A percentile compares a stretch with the other conserved stretches of the same genome.
Conservation (phyloP, 2,888 invertebrate genomes). For the Dendrolimus pini region DNA sequence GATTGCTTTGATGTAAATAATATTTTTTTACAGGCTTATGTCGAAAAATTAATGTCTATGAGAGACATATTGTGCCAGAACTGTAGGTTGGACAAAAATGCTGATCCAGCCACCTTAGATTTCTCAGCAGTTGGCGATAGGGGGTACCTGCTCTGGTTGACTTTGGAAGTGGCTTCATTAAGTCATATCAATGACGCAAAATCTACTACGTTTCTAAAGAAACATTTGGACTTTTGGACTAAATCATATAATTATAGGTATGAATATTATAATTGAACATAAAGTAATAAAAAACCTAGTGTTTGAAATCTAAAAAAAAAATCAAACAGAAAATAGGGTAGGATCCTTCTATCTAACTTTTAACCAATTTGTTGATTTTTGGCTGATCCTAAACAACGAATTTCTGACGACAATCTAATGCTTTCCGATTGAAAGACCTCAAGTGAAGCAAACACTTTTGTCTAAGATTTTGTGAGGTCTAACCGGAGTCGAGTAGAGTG, state of each 20-base stretch:
- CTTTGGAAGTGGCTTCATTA: constrained; percentile 83
- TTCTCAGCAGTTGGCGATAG: constrained; percentile 83
- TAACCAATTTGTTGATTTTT: too few species aligned
- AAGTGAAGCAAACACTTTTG: too few species aligned
- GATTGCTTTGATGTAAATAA: too few species aligned
- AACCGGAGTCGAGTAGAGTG: too few species aligned
- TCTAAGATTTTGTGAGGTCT: too few species aligned
- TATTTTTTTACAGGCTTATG: constrained; percentile 71
- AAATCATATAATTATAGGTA: constrained; percentile 83
- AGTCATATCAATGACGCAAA: constrained; percentile 83
- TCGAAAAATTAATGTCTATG: constrained; percentile 85
- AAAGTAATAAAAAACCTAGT: too few species aligned
- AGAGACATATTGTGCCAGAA: constrained; percentile 79
- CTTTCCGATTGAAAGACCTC: too few species aligned
- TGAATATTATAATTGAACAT: constrained; percentile 7
- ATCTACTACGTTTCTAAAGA: constrained; percentile 82
- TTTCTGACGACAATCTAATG: too few species aligned
- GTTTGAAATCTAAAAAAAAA: too few species aligned
- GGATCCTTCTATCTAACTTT: too few species aligned
- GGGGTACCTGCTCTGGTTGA: constrained; percentile 85
- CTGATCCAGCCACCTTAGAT: constrained; percentile 84
- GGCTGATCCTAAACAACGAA: too few species aligned
- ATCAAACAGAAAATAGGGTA: too few species aligned
- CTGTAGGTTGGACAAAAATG: constrained; percentile 76
- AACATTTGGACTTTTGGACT: constrained; percentile 88